Base-by-base conservation (phyloP, 92 coral and sea anemone genomes). In the Parazoanthus atlanticus region DNA sequence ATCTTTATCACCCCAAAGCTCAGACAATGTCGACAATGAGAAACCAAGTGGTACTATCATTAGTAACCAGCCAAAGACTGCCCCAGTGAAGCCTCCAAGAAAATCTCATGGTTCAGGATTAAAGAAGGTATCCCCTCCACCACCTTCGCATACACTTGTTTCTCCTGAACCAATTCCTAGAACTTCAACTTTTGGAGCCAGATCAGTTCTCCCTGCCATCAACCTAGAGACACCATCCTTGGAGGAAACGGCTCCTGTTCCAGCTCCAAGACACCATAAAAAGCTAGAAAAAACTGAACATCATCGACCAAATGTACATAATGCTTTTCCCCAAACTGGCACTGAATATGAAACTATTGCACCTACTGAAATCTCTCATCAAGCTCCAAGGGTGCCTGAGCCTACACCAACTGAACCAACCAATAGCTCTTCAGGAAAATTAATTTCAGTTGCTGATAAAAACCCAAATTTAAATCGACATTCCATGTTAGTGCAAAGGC, bases 71-170 rank as follows among this genome's bases (percentile, higher is more conserved):
- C 85, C 58, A 70, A 88, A 36, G 70, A 41, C 46, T 25, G 80
- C 85, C 36, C 93, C 93, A 31, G 74, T 29, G 32, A 91, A 91
- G 76, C 93, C 93, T 21, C 93, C 93, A 38, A 76, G 93, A 17
- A 54, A 31, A 69, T 40, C 86, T 16, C 10, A 46, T 33, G 75
- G 86, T 21, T 58, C 86, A 65, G 86, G 54, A 40, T 70, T 29
- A 58, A 88, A 82, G 13, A 82, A 33, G 56, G 56, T 74, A 28
- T 15, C 81, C n/a, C 85, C 93, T 6, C 52, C 74, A 81, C 64
- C 36, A 16, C 40, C 86, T 5, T 76, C 73, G 43, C 80, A 82
- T 17, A 28, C 30, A n/a, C 23, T 16, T 12, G 11, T 58, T 38
- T 13, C 19, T 52, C 43, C 85, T 3, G 76, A 47, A 30, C 87